These are phyloP conservation scores for Zaprionus inermis DNA, from an alignment of 1,140 invertebrate genomes.

Conservation along the genomic window DNA sequence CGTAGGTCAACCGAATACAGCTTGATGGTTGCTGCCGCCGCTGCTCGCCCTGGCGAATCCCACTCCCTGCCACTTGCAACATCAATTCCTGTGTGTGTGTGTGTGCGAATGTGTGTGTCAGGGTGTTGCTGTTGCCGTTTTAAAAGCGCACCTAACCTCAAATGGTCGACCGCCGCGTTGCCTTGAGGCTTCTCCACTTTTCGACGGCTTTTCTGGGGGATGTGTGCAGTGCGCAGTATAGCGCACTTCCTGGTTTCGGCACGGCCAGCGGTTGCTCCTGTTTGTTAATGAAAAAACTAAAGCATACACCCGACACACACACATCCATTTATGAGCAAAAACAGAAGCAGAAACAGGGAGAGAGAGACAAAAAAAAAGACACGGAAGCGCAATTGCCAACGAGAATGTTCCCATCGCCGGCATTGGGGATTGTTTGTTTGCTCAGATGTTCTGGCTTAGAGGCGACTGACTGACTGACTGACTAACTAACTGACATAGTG, in stretches of 20 bases:
- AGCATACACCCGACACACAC: neutral
- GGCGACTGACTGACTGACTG: slow-evolving; percentile 8
- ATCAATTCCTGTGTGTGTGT: slow-evolving; percentile 10
- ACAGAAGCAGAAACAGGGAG: slow-evolving; percentile 9
- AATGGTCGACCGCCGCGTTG: slow-evolving; percentile 29
- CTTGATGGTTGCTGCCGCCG: slow-evolving; percentile 25
- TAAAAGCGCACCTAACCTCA: slow-evolving; percentile 42
- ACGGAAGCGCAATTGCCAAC: slow-evolving; percentile 33
- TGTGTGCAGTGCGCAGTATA: slow-evolving; percentile 64
- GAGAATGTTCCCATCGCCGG: slow-evolving; percentile 55
- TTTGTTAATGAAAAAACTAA: slow-evolving; percentile 72
- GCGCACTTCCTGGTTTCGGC: slow-evolving; percentile 70
- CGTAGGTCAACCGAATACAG: slow-evolving; percentile 36
- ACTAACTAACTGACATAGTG: slow-evolving; percentile 6
- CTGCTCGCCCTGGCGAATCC: too few relatives aligned
- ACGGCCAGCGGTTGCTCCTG: slow-evolving; percentile 34
- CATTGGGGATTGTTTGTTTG: slow-evolving; percentile 43
- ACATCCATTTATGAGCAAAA: slow-evolving; percentile 27
- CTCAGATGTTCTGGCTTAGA: slow-evolving; percentile 22
- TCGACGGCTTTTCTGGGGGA: slow-evolving; percentile 10
- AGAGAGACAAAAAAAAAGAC: neutral
- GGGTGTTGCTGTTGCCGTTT: slow-evolving; percentile 10
- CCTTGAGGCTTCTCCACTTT: slow-evolving; percentile 24
- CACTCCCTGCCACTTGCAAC: slow-evolving; percentile 8
- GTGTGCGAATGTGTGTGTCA: slow-evolving; percentile 8